Percentiles rank a stretch among this genome's conserved stretches.
Evolutionary conservation across 2,113 vertebrate species (phyloP).

Genomic region (Amblyopsis rosae): DNA sequence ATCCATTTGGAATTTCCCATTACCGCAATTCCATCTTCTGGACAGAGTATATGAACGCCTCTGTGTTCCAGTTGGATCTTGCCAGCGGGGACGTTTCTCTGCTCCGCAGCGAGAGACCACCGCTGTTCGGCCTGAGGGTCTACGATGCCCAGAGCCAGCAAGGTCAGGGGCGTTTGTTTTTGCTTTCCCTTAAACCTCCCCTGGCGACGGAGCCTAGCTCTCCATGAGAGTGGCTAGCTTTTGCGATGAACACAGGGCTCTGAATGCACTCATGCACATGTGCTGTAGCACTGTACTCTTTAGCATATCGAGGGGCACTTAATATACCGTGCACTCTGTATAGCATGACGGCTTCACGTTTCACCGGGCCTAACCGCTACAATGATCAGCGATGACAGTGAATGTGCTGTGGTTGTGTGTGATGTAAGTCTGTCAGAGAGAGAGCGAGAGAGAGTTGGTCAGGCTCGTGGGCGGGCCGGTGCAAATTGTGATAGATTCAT

Average conservation of each 20-base stretch:
- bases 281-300: background rate
- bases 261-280: conserved; percentile 12
- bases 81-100: conserved; percentile 85
- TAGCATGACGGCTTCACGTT: conserved; percentile 17
- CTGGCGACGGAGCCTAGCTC: conserved; percentile 26
- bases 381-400: conserved; percentile 48
- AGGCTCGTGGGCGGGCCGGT: conserved; percentile 31
- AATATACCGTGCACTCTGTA: background rate
- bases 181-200: conserved; percentile 5
- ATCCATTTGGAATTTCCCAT: conserved; percentile 95
- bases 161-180: conserved; percentile 76
- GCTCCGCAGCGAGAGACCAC: conserved; percentile 89
- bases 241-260: conserved; percentile 22
- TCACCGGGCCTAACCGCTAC: conserved; percentile 17
- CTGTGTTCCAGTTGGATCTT: conserved; percentile 94
- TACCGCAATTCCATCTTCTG: conserved; percentile 92
- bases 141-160: conserved; percentile 93
- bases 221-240: conserved; percentile 26
- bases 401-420: conserved; percentile 11
- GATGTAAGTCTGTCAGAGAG: conserved; percentile 10
- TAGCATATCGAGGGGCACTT: conserved; percentile 35
- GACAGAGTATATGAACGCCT: conserved; percentile 99
- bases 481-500: conserved; percentile 61
- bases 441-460: conserved; percentile 17
- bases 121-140: conserved; percentile 92